These are phyloP conservation scores for Protodeltote pygarga DNA, from an alignment of 2,888 invertebrate species.

Conservation along the genomic window DNA sequence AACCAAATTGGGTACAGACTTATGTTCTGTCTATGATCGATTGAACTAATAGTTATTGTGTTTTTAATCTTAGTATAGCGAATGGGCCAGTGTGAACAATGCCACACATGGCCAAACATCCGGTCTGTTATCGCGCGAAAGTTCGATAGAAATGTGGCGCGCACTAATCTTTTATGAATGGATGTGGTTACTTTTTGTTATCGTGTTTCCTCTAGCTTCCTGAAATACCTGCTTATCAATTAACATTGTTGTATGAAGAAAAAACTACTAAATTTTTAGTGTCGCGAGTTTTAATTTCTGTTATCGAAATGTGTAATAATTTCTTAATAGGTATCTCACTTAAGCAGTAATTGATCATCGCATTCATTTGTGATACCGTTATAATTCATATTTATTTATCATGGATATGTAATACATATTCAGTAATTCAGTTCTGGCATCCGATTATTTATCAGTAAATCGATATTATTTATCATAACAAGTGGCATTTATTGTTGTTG, in stretches of 20 bases:
- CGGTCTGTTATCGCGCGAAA: conserved; percentile 76
- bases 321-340: too few species aligned
- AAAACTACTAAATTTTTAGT: too few species aligned
- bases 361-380: background rate
- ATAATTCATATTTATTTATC: conserved; percentile 21
- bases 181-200: conserved; percentile 53
- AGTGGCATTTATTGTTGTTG: conserved; percentile 36
- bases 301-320: too few species aligned
- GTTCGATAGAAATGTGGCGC: conserved; percentile 65
- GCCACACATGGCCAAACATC: conserved; percentile 79
- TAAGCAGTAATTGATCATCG: too few species aligned
- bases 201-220: conserved; percentile 35
- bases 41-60: conserved; percentile 47
- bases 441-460: conserved; percentile 32
- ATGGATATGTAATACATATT: background rate
- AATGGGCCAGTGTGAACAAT: conserved; percentile 70
- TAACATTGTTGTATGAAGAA: conserved; percentile 5
- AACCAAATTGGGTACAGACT: conserved; percentile 22
- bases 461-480: conserved; percentile 34
- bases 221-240: background rate
- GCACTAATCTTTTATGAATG: conserved; percentile 68
- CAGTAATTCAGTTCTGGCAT: conserved; percentile 3
- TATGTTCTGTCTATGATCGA: conserved; percentile 25
- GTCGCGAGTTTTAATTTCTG: too few species aligned
- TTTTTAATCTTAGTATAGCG: conserved; percentile 50